These are phyloP conservation scores for Heptranchias perlo DNA, from an alignment of 2,113 vertebrate genomes.

Conservation along the genomic window DNA sequence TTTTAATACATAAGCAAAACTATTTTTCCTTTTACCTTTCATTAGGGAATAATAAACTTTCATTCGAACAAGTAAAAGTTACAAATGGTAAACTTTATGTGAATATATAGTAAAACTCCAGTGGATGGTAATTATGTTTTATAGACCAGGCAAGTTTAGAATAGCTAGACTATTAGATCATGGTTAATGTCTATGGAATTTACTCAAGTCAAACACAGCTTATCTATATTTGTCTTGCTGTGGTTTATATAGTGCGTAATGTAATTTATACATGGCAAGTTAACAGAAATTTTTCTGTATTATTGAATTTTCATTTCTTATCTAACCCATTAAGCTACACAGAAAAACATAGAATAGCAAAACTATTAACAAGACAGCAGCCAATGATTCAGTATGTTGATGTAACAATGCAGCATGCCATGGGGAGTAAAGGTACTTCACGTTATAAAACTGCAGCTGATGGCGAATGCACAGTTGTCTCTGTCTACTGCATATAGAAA, in stretches of 20 bases:
- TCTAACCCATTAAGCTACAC: not conserved
- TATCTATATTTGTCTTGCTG: not conserved
- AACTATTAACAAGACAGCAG: not conserved
- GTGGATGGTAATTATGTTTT: constrained; percentile 12
- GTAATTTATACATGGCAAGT: not conserved
- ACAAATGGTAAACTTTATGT: not conserved
- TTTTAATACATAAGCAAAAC: not conserved
- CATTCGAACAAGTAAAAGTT: not conserved
- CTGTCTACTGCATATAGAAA: not conserved
- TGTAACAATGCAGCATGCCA: not conserved
- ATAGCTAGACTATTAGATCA: constrained; percentile 19
- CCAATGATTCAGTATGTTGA: not conserved
- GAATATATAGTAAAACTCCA: not conserved
- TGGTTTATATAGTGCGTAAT: not conserved
- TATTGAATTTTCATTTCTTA: not conserved
- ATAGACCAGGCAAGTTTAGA: not conserved
- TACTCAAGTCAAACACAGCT: not conserved
- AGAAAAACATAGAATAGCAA: not conserved
- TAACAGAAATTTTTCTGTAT: not conserved
- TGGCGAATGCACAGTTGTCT: not conserved
- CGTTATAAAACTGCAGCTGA: not conserved
- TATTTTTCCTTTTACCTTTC: not conserved
- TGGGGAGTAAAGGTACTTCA: not conserved
- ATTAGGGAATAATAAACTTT: not conserved
- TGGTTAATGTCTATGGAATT: not conserved